Evolutionary conservation across 2,888 invertebrate species (phyloP).

Genomic region (Eupithecia centaureata): DNA sequence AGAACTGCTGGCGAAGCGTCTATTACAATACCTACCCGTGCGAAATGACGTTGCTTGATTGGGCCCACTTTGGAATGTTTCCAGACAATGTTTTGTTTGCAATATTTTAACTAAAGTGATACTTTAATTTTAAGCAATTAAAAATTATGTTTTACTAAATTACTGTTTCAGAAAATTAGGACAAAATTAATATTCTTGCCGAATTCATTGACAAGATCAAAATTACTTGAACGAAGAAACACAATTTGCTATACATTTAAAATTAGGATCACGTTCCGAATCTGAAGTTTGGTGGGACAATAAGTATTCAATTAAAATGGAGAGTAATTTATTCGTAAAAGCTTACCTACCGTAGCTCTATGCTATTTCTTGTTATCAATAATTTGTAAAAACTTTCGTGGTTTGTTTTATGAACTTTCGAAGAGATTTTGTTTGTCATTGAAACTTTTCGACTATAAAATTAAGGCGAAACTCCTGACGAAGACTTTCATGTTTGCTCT

Average conservation of each 20-base stretch:
- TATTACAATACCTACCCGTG: constrained; percentile 30
- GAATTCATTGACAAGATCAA: constrained; percentile 31
- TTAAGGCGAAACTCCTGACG: constrained; percentile 24
- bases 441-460: constrained; percentile 30
- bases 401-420: constrained; percentile 34
- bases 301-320: constrained; percentile 51
- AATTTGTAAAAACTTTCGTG: constrained; percentile 21
- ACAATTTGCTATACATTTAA: constrained; percentile 38
- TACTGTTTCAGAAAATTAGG: constrained; percentile 9
- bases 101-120: constrained; percentile 12
- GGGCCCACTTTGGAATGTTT: constrained; percentile 38
- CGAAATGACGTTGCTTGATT: constrained; percentile 35
- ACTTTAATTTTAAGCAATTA: neutral
- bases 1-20: constrained; percentile 59
- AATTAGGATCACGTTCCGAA: constrained; percentile 59
- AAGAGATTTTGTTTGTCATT: constrained; percentile 29
- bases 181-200: constrained; percentile 18
- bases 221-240: constrained; percentile 40
- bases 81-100: constrained; percentile 28
- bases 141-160: constrained; percentile 6
- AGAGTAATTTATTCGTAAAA: constrained; percentile 48
- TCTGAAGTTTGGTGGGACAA: constrained; percentile 53
- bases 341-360: constrained; percentile 43
- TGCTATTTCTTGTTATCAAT: constrained; percentile 38
- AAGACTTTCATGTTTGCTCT: constrained; percentile 22